phyloP scores from a whole-genome alignment of 2,888 invertebrate species.

The Drosophila anomelani region DNA sequence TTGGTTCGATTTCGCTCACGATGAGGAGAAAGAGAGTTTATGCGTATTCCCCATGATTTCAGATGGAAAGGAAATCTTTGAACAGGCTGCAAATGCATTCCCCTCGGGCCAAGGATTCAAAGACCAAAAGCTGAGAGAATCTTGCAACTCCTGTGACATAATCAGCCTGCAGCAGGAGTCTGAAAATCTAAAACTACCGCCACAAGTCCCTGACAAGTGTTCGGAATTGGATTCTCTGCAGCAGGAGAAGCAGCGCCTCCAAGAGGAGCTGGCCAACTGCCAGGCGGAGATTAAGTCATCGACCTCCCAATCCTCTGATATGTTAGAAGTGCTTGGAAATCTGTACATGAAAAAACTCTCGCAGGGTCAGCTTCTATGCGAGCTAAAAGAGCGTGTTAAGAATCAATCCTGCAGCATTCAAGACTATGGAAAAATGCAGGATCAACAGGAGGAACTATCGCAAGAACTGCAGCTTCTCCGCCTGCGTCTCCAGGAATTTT shows the following conservation, averaged over 20 bases:
- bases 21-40: background rate
- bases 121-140: background rate
- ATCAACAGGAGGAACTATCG: background rate
- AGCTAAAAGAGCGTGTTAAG: constrained; percentile 4
- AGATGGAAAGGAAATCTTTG: constrained; percentile 6
- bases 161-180: constrained; percentile 1
- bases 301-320: background rate
- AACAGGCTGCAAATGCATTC: background rate
- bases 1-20: constrained; percentile 46
- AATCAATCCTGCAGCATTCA: background rate
- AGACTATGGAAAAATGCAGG: constrained; percentile 1
- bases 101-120: background rate
- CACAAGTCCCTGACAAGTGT: background rate
- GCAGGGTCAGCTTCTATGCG: background rate
- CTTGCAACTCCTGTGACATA: background rate
- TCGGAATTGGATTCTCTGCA: background rate
- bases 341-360: constrained; percentile 15
- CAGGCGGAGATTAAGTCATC: background rate
- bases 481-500: constrained; percentile 17
- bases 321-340: constrained; percentile 8
- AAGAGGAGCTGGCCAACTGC: constrained; percentile 4
- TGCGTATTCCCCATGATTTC: constrained; percentile 3
- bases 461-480: constrained; percentile 7
- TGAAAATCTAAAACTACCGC: background rate
- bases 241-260: constrained; percentile 12